Conservation (phyloP, 2,797 vertebrate genomes). For the Aldrovandia affinis region DNA sequence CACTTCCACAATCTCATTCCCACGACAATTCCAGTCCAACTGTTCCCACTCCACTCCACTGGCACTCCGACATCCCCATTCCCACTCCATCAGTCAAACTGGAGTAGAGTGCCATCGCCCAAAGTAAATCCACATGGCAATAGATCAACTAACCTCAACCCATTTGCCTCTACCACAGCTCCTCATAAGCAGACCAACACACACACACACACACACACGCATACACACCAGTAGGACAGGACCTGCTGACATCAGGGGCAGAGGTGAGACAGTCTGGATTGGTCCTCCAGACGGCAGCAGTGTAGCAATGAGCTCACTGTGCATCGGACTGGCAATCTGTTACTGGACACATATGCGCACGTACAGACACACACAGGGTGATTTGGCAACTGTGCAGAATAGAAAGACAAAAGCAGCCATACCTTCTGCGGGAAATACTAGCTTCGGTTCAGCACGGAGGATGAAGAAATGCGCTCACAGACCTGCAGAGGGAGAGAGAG, state of each 20-base stretch:
- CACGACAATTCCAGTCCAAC: not conserved
- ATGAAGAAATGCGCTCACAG: conserved; percentile 13
- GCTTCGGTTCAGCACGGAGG: conserved; percentile 30
- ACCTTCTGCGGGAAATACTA: not conserved
- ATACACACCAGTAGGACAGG: not conserved
- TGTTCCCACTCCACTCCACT: not conserved
- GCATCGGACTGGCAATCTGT: not conserved
- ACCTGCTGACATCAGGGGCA: not conserved
- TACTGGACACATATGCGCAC: not conserved
- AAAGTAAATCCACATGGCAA: not conserved
- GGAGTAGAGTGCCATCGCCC: not conserved
- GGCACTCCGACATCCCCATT: not conserved
- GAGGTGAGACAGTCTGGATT: conserved; percentile 17
- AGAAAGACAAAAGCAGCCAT: conserved; percentile 26
- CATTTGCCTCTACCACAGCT: not conserved
- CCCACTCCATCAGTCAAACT: conserved; percentile 12
- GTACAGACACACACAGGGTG: conserved; percentile 37
- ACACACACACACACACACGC: not conserved
- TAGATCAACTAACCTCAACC: not conserved
- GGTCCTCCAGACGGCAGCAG: not conserved
- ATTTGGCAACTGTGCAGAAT: conserved; percentile 43
- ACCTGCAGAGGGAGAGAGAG: conserved; percentile 25
- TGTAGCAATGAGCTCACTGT: conserved; percentile 13
- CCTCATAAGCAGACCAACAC: not conserved
- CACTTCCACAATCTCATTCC: not conserved